A percentile compares a stretch with the other conserved stretches of the same genome.
These are phyloP conservation scores for Lasioglossum pauxillum DNA, from an alignment of 2,888 invertebrate genomes.

Conservation along the genomic window DNA sequence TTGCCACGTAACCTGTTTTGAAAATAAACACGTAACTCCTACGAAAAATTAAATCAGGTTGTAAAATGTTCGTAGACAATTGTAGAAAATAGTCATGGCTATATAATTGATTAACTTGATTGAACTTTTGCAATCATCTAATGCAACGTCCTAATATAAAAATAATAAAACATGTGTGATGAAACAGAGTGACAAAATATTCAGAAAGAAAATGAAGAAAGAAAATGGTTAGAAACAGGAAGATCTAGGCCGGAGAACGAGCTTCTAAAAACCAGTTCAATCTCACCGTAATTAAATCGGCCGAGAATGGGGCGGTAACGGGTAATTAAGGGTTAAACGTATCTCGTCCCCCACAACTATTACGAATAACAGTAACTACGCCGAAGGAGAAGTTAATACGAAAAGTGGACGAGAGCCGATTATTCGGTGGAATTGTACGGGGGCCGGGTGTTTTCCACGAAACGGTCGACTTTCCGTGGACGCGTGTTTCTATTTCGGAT, in stretches of 20 bases:
- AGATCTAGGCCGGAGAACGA: background rate
- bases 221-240: too few species aligned
- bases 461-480: constrained; percentile 34
- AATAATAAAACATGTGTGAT: too few species aligned
- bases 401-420: constrained; percentile 1
- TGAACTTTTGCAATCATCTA: too few species aligned
- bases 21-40: too few species aligned
- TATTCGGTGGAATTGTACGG: background rate
- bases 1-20: too few species aligned
- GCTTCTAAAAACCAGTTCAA: constrained; percentile 5
- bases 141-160: too few species aligned
- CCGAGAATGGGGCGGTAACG: constrained; percentile 14
- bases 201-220: too few species aligned
- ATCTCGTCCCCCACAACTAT: background rate
- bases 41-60: too few species aligned
- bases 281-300: background rate
- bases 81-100: too few species aligned
- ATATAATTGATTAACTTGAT: too few species aligned
- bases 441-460: constrained; percentile 32
- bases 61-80: too few species aligned
- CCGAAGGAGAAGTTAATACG: background rate
- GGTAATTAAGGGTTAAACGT: constrained; percentile 12
- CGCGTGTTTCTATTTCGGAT: constrained; percentile 21
- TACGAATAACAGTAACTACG: background rate
- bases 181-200: too few species aligned